Evolutionary conservation across 1,140 invertebrate species (phyloP).

Genomic region (Drosophila cardini): DNA sequence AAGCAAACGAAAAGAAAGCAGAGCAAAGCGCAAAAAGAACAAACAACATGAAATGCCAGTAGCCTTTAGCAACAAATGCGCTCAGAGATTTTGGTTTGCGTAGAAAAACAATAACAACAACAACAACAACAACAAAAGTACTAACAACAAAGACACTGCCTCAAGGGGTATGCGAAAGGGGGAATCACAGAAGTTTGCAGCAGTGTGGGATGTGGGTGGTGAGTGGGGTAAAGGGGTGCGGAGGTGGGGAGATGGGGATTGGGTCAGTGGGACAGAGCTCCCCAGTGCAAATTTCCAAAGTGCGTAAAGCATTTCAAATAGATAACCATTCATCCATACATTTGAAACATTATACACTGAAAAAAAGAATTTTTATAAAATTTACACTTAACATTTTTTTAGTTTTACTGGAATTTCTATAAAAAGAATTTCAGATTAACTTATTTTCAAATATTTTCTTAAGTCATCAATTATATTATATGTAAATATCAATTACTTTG

Average conservation of each 20-base stretch:
- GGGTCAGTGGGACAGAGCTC: neutral
- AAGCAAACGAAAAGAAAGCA: constrained; percentile 52
- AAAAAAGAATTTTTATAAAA: too few species aligned
- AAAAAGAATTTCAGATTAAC: too few species aligned
- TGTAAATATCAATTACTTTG: too few species aligned
- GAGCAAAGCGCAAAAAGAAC: constrained; percentile 43
- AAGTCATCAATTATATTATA: too few species aligned
- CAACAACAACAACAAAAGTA: constrained; percentile 26
- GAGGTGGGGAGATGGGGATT: neutral
- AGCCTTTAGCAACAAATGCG: constrained; percentile 60
- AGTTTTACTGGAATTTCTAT: too few species aligned
- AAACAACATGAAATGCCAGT: constrained; percentile 28
- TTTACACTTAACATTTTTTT: too few species aligned
- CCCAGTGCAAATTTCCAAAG: constrained; percentile 32
- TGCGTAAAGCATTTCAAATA: constrained; percentile 46
- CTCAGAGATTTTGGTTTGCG: constrained; percentile 61
- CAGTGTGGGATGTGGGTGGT: too few species aligned
- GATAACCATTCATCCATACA: constrained; percentile 17
- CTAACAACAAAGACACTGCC: constrained; percentile 25
- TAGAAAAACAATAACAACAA: constrained; percentile 50
- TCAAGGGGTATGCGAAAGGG: constrained; percentile 27
- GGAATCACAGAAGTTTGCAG: constrained; percentile 7
- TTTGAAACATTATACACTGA: neutral
- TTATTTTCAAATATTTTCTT: too few species aligned
- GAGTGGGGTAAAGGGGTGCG: neutral